Conservation (phyloP, 2,797 vertebrate genomes). For the Danio jaintianensis region DNA sequence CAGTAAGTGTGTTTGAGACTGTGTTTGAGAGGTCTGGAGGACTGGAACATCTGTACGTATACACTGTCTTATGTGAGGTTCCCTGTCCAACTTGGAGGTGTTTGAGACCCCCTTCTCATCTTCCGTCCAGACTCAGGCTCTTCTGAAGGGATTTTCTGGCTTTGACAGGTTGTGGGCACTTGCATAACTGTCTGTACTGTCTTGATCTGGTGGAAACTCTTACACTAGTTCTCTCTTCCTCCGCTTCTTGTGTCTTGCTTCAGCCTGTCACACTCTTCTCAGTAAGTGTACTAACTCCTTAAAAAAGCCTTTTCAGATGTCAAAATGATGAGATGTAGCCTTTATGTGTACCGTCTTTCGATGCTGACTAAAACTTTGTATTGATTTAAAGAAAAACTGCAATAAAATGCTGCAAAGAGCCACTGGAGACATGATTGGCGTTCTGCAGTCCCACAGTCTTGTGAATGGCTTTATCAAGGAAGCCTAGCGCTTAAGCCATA, state of each 20-base stretch:
- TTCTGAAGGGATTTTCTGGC: slow-evolving; percentile 6
- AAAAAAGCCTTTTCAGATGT: background rate
- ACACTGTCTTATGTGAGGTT: slow-evolving; percentile 4
- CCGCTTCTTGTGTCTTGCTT: background rate
- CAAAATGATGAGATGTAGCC: background rate
- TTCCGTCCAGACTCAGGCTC: background rate
- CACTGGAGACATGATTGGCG: background rate
- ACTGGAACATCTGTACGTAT: background rate
- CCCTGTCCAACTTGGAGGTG: background rate
- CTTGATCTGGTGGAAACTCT: background rate
- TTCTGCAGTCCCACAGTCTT: background rate
- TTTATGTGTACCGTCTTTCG: background rate
- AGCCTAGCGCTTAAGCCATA: slow-evolving; percentile 30
- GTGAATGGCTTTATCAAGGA: slow-evolving; percentile 43
- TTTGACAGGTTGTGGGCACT: slow-evolving; percentile 30
- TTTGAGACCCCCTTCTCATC: slow-evolving; percentile 1
- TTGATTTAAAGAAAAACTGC: slow-evolving; percentile 5
- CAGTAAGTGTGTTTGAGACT: too few relatives aligned
- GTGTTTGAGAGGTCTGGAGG: background rate
- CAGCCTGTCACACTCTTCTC: background rate
- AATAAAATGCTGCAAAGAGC: background rate
- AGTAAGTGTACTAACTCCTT: background rate
- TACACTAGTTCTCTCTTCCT: background rate
- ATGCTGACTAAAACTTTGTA: background rate
- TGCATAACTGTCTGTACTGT: background rate